Conservation (phyloP, 1,140 invertebrate genomes). For the Aphelinus atriplicis region DNA sequence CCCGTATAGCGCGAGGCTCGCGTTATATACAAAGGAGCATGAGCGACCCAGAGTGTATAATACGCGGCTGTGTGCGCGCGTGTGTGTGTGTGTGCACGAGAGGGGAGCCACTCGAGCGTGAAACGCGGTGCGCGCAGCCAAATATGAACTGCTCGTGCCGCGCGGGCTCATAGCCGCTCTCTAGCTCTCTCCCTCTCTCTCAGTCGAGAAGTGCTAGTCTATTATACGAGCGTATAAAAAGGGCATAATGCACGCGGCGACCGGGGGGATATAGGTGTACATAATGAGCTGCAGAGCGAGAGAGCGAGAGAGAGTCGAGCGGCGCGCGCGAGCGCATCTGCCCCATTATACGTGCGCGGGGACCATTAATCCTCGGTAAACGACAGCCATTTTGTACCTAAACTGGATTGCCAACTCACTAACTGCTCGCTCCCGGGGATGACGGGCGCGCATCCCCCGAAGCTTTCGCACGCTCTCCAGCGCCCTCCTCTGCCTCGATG, state of each 20-base stretch:
- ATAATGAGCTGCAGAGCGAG: conserved; percentile 53
- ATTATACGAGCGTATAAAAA: conserved; percentile 49
- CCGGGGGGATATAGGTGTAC: conserved; percentile 57
- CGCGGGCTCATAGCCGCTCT: no score
- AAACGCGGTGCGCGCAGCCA: conserved; percentile 61
- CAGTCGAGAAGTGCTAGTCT: no score
- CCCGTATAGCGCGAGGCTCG: no score
- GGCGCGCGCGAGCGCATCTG: conserved; percentile 62
- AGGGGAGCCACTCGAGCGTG: conserved; percentile 62
- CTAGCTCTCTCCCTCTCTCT: no score
- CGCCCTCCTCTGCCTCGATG: no score
- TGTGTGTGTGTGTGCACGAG: conserved; percentile 7
- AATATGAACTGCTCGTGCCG: conserved; percentile 50
- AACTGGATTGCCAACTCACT: conserved; percentile 67
- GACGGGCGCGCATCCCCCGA: no score
- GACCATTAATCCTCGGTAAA: conserved; percentile 67
- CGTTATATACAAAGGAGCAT: neutral
- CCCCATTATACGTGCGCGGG: conserved; percentile 62
- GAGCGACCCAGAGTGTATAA: neutral
- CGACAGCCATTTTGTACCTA: conserved; percentile 68
- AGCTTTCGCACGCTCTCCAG: conserved; percentile 14
- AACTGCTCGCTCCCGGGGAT: conserved; percentile 15
- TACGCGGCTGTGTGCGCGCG: neutral
- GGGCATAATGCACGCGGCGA: conserved; percentile 58
- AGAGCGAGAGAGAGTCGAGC: conserved; percentile 34